These are phyloP conservation scores for Halyomorpha halys DNA, from an alignment of 1,140 invertebrate genomes.

Conservation along the genomic window DNA sequence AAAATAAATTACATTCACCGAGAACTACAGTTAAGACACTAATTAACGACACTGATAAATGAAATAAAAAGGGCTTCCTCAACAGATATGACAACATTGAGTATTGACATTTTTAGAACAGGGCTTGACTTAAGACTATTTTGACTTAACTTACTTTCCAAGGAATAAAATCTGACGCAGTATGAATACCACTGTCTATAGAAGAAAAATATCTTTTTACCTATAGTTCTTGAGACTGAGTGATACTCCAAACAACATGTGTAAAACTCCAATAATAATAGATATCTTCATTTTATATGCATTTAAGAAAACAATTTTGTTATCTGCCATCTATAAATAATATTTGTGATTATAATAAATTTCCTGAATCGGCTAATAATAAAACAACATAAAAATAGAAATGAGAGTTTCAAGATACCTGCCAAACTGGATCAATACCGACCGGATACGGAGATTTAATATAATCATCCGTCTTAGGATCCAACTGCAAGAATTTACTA, in stretches of 20 bases:
- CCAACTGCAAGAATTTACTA: slow-evolving; percentile 50
- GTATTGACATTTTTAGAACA: too few species aligned
- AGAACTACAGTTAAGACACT: too few species aligned
- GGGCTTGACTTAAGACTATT: too few species aligned
- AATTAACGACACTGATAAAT: too few species aligned
- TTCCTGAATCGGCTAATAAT: neutral
- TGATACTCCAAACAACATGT: slow-evolving; percentile 84
- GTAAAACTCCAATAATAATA: slow-evolving; percentile 79
- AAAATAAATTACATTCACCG: too few species aligned
- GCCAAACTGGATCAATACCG: slow-evolving; percentile 92
- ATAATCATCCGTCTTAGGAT: slow-evolving; percentile 48
- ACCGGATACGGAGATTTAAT: slow-evolving; percentile 66
- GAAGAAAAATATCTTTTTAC: slow-evolving; percentile 33
- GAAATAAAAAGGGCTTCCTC: too few species aligned
- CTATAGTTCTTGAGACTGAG: slow-evolving; percentile 68
- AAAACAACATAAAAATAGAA: neutral
- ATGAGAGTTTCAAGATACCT: slow-evolving; percentile 39
- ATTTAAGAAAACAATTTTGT: slow-evolving; percentile 85
- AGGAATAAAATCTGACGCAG: too few species aligned
- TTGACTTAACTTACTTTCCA: too few species aligned
- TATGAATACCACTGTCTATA: too few species aligned
- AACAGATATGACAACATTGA: too few species aligned
- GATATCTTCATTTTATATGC: slow-evolving; percentile 94
- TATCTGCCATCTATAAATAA: slow-evolving; percentile 42
- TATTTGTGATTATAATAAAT: neutral